phyloP scores from a whole-genome alignment of 2,888 invertebrate species.

The Trissolcus brochymenae region DNA sequence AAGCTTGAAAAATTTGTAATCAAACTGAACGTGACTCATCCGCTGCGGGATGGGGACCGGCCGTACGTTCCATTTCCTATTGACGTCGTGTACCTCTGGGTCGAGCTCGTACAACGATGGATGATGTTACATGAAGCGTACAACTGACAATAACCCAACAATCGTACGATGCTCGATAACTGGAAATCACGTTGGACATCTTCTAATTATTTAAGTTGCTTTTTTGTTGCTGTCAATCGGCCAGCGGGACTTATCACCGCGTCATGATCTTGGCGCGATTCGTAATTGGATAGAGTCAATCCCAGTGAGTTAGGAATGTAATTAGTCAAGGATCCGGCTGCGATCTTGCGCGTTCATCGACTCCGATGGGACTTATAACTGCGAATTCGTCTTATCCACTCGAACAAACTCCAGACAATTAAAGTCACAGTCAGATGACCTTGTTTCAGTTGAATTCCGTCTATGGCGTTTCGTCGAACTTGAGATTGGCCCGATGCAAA shows the following conservation, averaged over 20 bases:
- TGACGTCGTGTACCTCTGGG: slow-evolving; percentile 23
- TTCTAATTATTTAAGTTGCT: slow-evolving; percentile 49
- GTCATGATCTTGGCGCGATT: slow-evolving; percentile 61
- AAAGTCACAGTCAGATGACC: slow-evolving; percentile 68
- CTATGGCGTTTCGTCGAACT: slow-evolving; percentile 32
- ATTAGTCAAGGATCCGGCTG: slow-evolving; percentile 70
- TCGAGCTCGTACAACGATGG: slow-evolving; percentile 27
- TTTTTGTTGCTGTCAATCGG: slow-evolving; percentile 45
- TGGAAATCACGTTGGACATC: slow-evolving; percentile 37
- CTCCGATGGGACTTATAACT: slow-evolving; percentile 63
- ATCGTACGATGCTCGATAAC: slow-evolving; percentile 28
- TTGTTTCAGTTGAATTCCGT: slow-evolving; percentile 35
- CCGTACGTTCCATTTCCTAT: slow-evolving; percentile 6
- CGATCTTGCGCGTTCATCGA: slow-evolving; percentile 68
- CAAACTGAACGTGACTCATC: slow-evolving; percentile 48
- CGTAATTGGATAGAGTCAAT: slow-evolving; percentile 65
- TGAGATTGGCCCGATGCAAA: slow-evolving; percentile 25
- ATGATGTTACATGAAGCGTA: slow-evolving; percentile 22
- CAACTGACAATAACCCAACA: slow-evolving; percentile 43
- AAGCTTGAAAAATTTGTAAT: slow-evolving; percentile 26
- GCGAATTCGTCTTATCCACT: slow-evolving; percentile 63
- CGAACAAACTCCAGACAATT: slow-evolving; percentile 68
- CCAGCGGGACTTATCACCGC: slow-evolving; percentile 48
- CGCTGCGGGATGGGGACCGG: neutral
- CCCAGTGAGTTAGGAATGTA: slow-evolving; percentile 71